Conservation (phyloP, 1,140 invertebrate species). For the Tetraneura akinire region DNA sequence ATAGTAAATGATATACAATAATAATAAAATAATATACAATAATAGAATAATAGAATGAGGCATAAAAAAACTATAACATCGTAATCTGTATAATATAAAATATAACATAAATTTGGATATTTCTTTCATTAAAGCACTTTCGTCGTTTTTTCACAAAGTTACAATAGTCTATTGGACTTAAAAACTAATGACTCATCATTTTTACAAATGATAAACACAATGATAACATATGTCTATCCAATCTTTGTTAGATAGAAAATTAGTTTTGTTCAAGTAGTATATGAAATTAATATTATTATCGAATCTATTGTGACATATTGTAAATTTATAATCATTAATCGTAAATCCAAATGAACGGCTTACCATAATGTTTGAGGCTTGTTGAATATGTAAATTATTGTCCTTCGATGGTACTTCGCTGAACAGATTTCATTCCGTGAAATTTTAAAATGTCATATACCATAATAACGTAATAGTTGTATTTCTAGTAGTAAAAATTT, state of each 20-base stretch:
- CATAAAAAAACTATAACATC: no score
- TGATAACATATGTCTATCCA: neutral
- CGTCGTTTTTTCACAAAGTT: no score
- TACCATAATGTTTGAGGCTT: slow-evolving; percentile 44
- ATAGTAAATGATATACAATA: no score
- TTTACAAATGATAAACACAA: neutral
- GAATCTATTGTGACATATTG: neutral
- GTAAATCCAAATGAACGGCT: slow-evolving; percentile 15
- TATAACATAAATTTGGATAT: no score
- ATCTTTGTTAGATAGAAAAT: slow-evolving; percentile 26
- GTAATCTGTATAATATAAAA: no score
- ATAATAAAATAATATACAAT: no score
- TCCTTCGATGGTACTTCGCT: neutral
- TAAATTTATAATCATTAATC: slow-evolving; percentile 45
- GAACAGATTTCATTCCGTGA: neutral
- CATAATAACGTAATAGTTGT: no score
- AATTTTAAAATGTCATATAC: neutral
- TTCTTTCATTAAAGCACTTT: no score
- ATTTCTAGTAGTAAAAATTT: no score
- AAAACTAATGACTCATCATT: neutral
- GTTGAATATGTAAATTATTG: slow-evolving; percentile 46
- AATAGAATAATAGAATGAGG: no score
- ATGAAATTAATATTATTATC: slow-evolving; percentile 46
- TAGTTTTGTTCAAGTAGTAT: slow-evolving; percentile 48
- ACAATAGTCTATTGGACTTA: no score